Percentiles rank a stretch among this genome's conserved stretches.
These are phyloP conservation scores for Oncorhynchus nerka DNA, from an alignment of 2,113 vertebrate species.

Conservation along the genomic window DNA sequence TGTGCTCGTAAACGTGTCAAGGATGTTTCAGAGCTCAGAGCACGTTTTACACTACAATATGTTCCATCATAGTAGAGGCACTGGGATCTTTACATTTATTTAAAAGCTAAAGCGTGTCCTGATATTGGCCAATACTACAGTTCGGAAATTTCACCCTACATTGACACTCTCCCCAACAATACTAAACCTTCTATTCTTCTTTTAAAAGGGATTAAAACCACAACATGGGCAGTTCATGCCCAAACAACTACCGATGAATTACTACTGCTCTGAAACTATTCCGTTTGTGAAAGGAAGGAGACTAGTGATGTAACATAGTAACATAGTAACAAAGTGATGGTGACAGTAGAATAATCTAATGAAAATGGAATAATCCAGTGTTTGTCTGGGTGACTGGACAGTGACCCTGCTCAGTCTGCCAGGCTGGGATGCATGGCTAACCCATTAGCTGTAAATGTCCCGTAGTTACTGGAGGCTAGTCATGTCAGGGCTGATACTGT, in stretches of 20 bases:
- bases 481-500: no score
- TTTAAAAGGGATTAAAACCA: neutral
- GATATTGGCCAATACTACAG: neutral
- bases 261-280: slow-evolving; percentile 27
- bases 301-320: neutral
- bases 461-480: no score
- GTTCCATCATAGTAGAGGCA: slow-evolving; percentile 2
- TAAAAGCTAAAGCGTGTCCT: slow-evolving; percentile 28
- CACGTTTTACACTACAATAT: slow-evolving; percentile 48
- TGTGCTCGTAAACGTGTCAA: slow-evolving; percentile 63
- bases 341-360: slow-evolving; percentile 34
- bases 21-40: slow-evolving; percentile 60
- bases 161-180: no score
- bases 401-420: neutral
- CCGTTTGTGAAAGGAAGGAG: slow-evolving; percentile 33
- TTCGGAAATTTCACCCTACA: neutral
- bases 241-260: neutral
- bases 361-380: slow-evolving; percentile 16
- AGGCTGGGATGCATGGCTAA: no score
- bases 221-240: neutral
- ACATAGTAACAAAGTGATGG: neutral
- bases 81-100: slow-evolving; percentile 30
- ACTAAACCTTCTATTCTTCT: neutral
- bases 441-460: no score
- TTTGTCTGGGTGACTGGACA: slow-evolving; percentile 17